Conservation (phyloP, 2,888 invertebrate species). For the Apotomis capreana region DNA sequence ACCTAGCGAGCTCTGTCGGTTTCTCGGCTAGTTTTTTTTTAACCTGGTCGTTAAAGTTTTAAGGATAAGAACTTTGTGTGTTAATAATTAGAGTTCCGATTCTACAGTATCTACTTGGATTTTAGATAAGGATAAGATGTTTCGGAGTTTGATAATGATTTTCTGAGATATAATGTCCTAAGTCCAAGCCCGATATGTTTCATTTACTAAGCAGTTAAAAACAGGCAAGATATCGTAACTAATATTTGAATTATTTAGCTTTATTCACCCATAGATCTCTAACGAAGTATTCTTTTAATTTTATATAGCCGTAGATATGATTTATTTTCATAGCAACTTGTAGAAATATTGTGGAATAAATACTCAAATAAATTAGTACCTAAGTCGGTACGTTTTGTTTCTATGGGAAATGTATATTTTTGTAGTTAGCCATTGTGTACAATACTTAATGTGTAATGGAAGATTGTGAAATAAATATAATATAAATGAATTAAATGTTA, state of each 20-base stretch:
- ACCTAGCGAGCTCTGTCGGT: too few relatives aligned
- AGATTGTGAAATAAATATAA: conserved; percentile 49
- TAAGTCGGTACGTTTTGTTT: conserved; percentile 41
- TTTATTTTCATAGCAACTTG: conserved; percentile 36
- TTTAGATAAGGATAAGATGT: neutral
- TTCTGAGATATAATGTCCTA: neutral
- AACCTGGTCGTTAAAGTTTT: too few relatives aligned
- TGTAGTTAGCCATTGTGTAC: conserved; percentile 52
- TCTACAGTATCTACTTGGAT: neutral
- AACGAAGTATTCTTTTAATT: conserved; percentile 50
- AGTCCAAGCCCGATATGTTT: neutral
- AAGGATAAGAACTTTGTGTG: too few relatives aligned
- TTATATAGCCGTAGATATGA: conserved; percentile 42
- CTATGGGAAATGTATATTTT: conserved; percentile 42
- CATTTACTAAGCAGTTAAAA: neutral
- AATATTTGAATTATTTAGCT: conserved; percentile 20
- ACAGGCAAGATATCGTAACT: conserved; percentile 12
- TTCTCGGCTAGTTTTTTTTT: too few relatives aligned
- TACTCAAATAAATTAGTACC: conserved; percentile 42
- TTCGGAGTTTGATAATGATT: neutral
- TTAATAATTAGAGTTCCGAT: too few relatives aligned
- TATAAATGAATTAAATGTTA: conserved; percentile 54
- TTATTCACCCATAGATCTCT: conserved; percentile 51
- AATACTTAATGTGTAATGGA: conserved; percentile 56
- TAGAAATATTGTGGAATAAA: conserved; percentile 40